Base-by-base conservation (phyloP, 2,797 vertebrate species). In the Micromesistius poutassou region DNA sequence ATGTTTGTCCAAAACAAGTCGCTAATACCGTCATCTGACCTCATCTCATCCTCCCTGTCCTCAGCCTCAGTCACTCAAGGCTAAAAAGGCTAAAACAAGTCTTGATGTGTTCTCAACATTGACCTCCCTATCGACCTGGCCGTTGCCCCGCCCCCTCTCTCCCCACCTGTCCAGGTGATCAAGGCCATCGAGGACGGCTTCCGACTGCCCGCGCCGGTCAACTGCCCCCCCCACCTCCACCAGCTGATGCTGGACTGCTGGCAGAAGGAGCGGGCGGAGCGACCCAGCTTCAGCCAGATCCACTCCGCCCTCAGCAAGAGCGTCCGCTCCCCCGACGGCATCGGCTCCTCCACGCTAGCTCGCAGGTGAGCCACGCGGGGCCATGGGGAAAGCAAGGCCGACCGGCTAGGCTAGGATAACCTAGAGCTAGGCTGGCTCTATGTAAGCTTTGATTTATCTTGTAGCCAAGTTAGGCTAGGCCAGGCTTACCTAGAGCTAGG, bases 101-200 rank as follows among this genome's bases (percentile, higher is more conserved):
- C 46, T 50, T 3, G 16, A 50, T 19, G 46, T 16, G 46, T 4
- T 22, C 46, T 55, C 16, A n/a, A 22, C 50, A n/a, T 62, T 2
- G n/a, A 62, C 22, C 1, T 62, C n/a, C 19, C 50, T 19, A 14
- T 55, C 14, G 50, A n/a, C 50, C 50, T 62, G 19, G 7, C 66
- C 50, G 12, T 55, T 16, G 0, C 66, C 10, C 68, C 62, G 5
- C 55, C 30, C 9, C 55, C 5, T 30, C 72, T 8, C 75, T 8
- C 28, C 14, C 16, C 74, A 33, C 30, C 13, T 36, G 5, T 72
- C 25, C 7, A 98, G 97, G 96, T 99, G 82, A 95, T 98, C 81
- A 98, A 98, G 86, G 97, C 97, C 0, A 96, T 99, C 7, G 97
- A 98, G 89, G 96, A 98, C 0, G 97, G 97, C 5, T 98, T 98